Conservation (phyloP, 2,797 vertebrate genomes). For the Catostomus latipinnis region DNA sequence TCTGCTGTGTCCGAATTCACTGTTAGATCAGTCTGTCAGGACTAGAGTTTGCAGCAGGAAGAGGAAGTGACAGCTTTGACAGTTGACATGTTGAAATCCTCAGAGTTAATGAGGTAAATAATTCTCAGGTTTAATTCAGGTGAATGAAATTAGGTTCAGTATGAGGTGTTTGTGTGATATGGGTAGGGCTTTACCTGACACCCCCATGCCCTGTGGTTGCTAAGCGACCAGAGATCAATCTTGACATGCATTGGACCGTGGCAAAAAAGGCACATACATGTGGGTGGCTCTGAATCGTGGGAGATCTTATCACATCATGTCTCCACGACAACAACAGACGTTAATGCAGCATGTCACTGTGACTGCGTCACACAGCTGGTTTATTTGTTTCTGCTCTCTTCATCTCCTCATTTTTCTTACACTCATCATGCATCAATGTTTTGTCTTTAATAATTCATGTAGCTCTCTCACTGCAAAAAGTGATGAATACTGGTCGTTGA, state of each 20-base stretch:
- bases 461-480: not conserved
- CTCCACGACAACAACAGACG: conserved; percentile 53
- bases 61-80: conserved; percentile 5
- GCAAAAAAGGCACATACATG: conserved; percentile 63
- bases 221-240: conserved; percentile 41
- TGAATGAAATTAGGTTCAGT: conserved; percentile 7
- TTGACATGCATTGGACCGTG: conserved; percentile 64
- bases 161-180: conserved; percentile 38
- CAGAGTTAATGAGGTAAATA: conserved; percentile 26
- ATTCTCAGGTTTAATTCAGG: conserved; percentile 29
- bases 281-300: conserved; percentile 56
- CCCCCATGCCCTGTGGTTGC: conserved; percentile 57
- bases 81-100: conserved; percentile 40
- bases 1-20: too few species aligned
- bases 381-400: conserved; percentile 55
- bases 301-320: conserved; percentile 59
- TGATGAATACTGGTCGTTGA: not conserved
- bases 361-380: conserved; percentile 46
- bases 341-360: conserved; percentile 35
- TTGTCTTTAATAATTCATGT: conserved; percentile 35
- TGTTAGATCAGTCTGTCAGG: too few species aligned
- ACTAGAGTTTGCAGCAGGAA: not conserved
- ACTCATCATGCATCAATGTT: conserved; percentile 44
- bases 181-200: conserved; percentile 68
- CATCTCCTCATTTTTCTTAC: conserved; percentile 30